Evolutionary conservation across 1,140 invertebrate species (phyloP).

Genomic region (Halyomorpha halys): DNA sequence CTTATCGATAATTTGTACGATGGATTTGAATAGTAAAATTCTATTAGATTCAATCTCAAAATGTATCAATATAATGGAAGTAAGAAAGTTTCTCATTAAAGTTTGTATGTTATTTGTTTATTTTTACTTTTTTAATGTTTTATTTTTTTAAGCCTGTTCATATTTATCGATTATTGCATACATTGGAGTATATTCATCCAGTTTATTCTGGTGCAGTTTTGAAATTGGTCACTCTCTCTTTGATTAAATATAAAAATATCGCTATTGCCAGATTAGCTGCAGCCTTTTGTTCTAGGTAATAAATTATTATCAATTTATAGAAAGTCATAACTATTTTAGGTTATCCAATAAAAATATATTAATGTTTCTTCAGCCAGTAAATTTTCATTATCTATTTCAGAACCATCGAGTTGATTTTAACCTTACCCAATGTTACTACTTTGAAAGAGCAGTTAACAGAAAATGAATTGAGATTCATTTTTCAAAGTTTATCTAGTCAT

Average conservation of each 20-base stretch:
- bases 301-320: not conserved
- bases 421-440: constrained; percentile 39
- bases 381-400: constrained; percentile 23
- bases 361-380: not conserved
- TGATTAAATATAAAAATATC: constrained; percentile 48
- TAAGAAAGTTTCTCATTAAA: not conserved
- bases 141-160: constrained; percentile 39
- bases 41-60: constrained; percentile 14
- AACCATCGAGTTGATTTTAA: constrained; percentile 49
- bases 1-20: constrained; percentile 18
- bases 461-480: constrained; percentile 45
- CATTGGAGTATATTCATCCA: constrained; percentile 54
- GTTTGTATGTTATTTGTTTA: constrained; percentile 19
- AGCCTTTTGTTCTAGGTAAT: constrained; percentile 40
- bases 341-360: not conserved
- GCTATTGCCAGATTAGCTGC: constrained; percentile 48
- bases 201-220: constrained; percentile 53
- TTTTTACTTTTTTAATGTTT: constrained; percentile 3
- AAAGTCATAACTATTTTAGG: not conserved
- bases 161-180: constrained; percentile 45
- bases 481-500: constrained; percentile 32
- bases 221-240: constrained; percentile 46
- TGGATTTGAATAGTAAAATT: constrained; percentile 14
- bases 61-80: constrained; percentile 12
- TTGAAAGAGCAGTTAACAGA: constrained; percentile 45